Base-by-base conservation (phyloP, 2,113 vertebrate genomes). In the Dipodomys ordii region DNA sequence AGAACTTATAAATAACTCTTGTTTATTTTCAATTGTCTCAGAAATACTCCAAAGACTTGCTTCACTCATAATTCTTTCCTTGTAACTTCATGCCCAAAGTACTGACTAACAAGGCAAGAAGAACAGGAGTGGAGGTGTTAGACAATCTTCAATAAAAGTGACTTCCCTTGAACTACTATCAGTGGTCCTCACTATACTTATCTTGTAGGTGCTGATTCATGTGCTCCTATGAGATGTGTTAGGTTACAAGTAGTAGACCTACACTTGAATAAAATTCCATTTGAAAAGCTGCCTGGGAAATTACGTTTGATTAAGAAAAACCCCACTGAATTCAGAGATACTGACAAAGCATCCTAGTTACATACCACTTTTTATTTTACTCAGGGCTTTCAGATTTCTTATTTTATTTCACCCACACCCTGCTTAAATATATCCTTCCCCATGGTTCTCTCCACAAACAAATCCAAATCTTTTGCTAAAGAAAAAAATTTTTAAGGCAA, bases 231-330 rank as follows among this genome's bases (percentile, higher is more conserved):
- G 69, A 68, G 39, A 78, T 53, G 16, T 79, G 16, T 3, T 74
- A 12, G 16, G 4, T 78, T 65, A 23, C 27, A 64, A n/a, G 80
- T 25, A 35, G 2, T 18, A 39, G 64, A 49, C 77, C 76, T 94
- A 72, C 0, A 0, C 18, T 71, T 62, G 7, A 28, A 7, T 67
- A 27, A 84, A 60, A 22, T 82, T 27, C 12, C 46, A 74, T 87
- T 84, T 95, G 82, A 78, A 90, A n/a, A 83, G 32, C 57, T 28
- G 32, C 32, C 44, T 78, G n/a, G 30, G 7, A 39, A 1, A 13
- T 32, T n/a, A 10, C 22, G 39, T 79, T 92, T 87, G 35, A 87
- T 71, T 62, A 74, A 94, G 73, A 77, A 80, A 62, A 91, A 30
- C 1, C 22, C 27, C 65, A 82, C 20, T 32, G 28, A 67, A 7